Conservation (phyloP, 37 sponge, comb jelly and placozoan species). For the Theonella swinhoei region DNA sequence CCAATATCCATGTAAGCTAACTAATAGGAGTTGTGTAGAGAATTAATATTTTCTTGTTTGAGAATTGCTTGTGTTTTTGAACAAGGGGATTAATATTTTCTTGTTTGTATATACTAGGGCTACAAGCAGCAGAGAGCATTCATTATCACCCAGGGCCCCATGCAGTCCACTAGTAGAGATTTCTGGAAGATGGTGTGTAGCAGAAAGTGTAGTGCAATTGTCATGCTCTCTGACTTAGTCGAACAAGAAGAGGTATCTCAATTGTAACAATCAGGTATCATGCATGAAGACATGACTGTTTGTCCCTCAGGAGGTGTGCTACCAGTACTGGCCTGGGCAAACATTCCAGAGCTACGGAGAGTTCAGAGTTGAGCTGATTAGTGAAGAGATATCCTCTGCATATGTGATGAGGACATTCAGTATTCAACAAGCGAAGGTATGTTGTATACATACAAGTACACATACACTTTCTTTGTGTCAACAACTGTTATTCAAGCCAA, state of each 20-base stretch:
- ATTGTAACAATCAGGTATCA: too few species aligned
- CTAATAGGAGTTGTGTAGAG: too few species aligned
- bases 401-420: background rate
- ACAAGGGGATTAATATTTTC: background rate
- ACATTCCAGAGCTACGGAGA: background rate
- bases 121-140: conserved; percentile 46
- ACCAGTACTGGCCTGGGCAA: conserved; percentile 41
- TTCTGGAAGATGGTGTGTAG: conserved; percentile 62
- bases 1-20: conserved; percentile 53
- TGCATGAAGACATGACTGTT: too few species aligned
- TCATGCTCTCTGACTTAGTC: background rate
- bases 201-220: background rate
- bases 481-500: too few species aligned
- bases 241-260: background rate
- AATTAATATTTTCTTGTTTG: background rate
- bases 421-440: too few species aligned
- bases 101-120: conserved; percentile 21
- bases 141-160: conserved; percentile 50
- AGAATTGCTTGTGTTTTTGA: background rate
- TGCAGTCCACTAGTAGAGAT: conserved; percentile 17
- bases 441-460: too few species aligned
- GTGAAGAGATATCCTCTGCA: background rate
- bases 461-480: too few species aligned
- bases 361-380: conserved; percentile 9
- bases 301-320: conserved; percentile 28